Evolutionary conservation across 2,888 invertebrate species (phyloP).

Genomic region (Sympetrum striolatum): DNA sequence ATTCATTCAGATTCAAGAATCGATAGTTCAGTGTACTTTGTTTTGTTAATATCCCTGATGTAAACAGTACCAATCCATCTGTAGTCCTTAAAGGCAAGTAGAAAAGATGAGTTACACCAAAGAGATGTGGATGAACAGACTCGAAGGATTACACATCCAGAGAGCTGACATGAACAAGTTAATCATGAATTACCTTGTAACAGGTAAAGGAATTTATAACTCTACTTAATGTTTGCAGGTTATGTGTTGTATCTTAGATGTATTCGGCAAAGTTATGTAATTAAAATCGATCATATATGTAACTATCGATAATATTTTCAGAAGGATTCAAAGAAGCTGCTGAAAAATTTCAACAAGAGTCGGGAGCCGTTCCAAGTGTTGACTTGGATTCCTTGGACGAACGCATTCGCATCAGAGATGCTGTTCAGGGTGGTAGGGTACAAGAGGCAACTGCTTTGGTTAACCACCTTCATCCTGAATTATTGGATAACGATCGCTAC

Average conservation of each 20-base stretch:
- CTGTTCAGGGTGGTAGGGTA: conserved; percentile 90
- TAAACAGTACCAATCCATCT: background rate
- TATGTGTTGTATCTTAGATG: conserved; percentile 60
- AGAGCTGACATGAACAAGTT: conserved; percentile 94
- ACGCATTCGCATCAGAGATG: conserved; percentile 89
- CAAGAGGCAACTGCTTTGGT: conserved; percentile 93
- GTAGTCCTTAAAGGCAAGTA: background rate
- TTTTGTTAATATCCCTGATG: background rate
- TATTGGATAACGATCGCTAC: conserved; percentile 93
- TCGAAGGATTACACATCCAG: conserved; percentile 80
- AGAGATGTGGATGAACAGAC: conserved; percentile 77
- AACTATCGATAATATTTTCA: conserved; percentile 55
- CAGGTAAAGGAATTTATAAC: conserved; percentile 68
- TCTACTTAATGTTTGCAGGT: background rate
- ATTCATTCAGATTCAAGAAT: background rate
- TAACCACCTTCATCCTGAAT: conserved; percentile 91
- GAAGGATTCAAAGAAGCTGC: conserved; percentile 97
- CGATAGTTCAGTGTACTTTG: background rate
- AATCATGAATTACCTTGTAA: conserved; percentile 98
- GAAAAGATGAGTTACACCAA: conserved; percentile 61
- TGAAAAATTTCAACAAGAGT: conserved; percentile 94
- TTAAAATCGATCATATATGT: background rate
- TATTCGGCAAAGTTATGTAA: background rate
- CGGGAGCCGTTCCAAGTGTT: conserved; percentile 80
- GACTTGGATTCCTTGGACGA: conserved; percentile 88